Base-by-base conservation (phyloP, 2,797 vertebrate genomes). In the Austrolebias charrua region DNA sequence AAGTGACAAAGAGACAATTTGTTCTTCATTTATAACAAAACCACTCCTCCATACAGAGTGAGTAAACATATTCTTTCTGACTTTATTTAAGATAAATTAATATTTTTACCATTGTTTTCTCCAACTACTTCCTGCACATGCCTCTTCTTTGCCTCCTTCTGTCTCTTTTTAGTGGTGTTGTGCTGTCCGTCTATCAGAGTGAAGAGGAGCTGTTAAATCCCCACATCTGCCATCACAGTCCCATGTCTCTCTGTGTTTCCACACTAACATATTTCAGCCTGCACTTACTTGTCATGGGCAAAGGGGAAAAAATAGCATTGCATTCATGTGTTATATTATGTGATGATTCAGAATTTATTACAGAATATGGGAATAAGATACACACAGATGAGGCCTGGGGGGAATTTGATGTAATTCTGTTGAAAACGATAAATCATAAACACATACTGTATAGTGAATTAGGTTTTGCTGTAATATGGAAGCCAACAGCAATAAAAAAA, bases 241-340 rank as follows among this genome's bases (percentile, higher is more conserved):
- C 45, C 48, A 47, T 54, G 29, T 78, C 46, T 68, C 48, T 60
- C 56, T 53, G 50, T 64, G 69, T 83, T 88, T 87, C 74, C 88
- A 90, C 82, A 80, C 71, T 66, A 66, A 86, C 75, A 90, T 90
- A 89, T 83, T 76, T 91, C 83, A 90, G 75, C 71, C 68, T 73
- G 28, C 48, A 66, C 71, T 85, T 83, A 75, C 62, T 64, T 86
- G 78, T 86, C 86, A 83, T 71, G 31, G 55, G 31, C 44, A 20
- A 28, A 35, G 24, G 45, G 40, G 5, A 79, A 53, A 46, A 71
- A 43, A 35, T 24, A 50, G 20, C 33, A 18, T 50, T 40, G 42
- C 15, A 55, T 15, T 62, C 67, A 69, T 45, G 52, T 81, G 6
- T 71, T 67, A 46, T 69, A 47, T 57, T 42, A 31, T 55, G 50